These are phyloP conservation scores for Saturnia pavonia DNA, from an alignment of 2,888 invertebrate genomes.

Conservation along the genomic window DNA sequence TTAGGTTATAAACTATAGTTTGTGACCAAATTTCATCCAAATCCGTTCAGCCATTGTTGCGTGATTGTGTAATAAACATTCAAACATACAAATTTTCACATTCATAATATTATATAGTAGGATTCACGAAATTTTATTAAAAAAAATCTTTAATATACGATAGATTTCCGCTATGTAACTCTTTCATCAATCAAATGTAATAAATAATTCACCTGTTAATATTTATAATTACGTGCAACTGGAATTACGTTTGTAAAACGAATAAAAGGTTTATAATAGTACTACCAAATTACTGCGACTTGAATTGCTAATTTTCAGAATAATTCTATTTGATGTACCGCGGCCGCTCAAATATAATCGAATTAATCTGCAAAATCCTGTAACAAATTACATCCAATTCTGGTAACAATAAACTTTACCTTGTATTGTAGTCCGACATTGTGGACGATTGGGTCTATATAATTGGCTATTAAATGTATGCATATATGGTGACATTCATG, in stretches of 20 bases:
- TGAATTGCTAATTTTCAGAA: conserved; percentile 2
- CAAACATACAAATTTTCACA: too few species aligned
- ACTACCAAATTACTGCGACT: background rate
- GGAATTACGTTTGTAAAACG: background rate
- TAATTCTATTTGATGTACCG: conserved; percentile 25
- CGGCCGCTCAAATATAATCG: conserved; percentile 43
- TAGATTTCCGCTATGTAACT: too few species aligned
- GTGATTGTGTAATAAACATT: too few species aligned
- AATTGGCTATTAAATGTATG: conserved; percentile 21
- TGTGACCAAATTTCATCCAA: too few species aligned
- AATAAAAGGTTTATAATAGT: background rate
- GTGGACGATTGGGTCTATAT: conserved; percentile 37
- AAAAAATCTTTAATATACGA: too few species aligned
- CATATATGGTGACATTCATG: conserved; percentile 26
- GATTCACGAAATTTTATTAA: too few species aligned
- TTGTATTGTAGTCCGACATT: conserved; percentile 61
- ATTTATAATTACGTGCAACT: background rate
- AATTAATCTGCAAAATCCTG: conserved; percentile 49
- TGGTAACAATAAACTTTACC: conserved; percentile 74
- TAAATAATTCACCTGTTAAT: background rate
- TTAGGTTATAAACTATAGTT: too few species aligned
- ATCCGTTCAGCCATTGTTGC: too few species aligned
- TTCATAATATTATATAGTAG: too few species aligned
- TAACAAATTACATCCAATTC: conserved; percentile 59
- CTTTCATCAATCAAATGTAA: too few species aligned